Evolutionary conservation across 2,113 vertebrate species (phyloP), one percentile per base, ranked within the genome.

Genomic region (Dasyurus viverrinus): DNA sequence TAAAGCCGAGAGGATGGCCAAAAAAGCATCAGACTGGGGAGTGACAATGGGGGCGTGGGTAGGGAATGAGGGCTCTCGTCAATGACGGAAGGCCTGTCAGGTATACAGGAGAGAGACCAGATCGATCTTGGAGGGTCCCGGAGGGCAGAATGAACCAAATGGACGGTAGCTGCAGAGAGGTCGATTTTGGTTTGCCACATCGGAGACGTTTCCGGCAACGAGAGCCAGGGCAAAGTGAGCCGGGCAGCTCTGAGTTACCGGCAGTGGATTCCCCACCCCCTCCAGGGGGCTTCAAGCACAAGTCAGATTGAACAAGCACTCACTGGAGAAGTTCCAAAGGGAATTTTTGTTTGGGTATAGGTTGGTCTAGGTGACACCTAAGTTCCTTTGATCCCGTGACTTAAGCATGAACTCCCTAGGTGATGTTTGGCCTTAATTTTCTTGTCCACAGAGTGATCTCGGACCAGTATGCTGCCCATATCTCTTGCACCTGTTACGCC

Each of bases 1-100:
- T 30, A 90, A 92, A 27, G 30, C 60, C 89, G 52, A 95, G 91
- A 91, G 14, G 2, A 92, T 50, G 23, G 9, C 93, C 55, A 14
- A 95, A 96, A 94, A 27, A 94, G 22, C 55, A 92, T 26, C 47
- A 47, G 26, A 91, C 30, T 92, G 30, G 42, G 68, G 42, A 84
- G n/a, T 19, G 2, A 76, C 50, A 11, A 52, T 52, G 50, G 50
- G 11, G 68, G 23, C 2, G 19, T 42, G n/a, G 16, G 68, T 2
- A 42, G n/a, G 19, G 36, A n/a, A 22, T n/a, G 36, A 42, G 36
- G 22, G 36, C 14, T 76, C 14, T n/a, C 60, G n/a, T 76, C 30
- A n/a, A 76, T 36, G 36, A 0, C 19, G 14, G 60, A 76, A n/a
- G 2, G 4, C 36, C 60, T n/a, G 4, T 11, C 68, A 42, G 19